Evolutionary conservation across 2,888 invertebrate genomes (phyloP).

Genomic region (Pammene aurita): DNA sequence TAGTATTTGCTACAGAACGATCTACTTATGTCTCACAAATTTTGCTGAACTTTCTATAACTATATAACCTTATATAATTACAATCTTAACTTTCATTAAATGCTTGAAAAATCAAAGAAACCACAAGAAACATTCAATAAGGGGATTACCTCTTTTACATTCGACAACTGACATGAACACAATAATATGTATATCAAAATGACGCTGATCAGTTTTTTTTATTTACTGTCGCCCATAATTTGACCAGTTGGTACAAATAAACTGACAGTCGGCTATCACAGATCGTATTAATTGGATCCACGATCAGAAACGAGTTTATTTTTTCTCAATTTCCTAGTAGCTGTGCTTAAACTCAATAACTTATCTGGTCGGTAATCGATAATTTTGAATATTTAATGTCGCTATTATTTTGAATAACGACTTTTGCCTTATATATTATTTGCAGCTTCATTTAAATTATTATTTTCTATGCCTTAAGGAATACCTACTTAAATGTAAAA

Average conservation of each 20-base stretch:
- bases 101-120: background rate
- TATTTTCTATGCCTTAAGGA: too few species aligned
- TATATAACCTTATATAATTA: too few species aligned
- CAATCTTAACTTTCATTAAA: background rate
- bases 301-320: conserved; percentile 42
- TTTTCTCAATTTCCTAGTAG: conserved; percentile 42
- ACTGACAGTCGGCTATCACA: conserved; percentile 54
- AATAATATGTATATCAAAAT: conserved; percentile 19
- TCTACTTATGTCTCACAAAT: too few species aligned
- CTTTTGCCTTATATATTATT: background rate
- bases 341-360: conserved; percentile 30
- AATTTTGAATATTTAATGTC: conserved; percentile 11
- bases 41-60: too few species aligned
- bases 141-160: conserved; percentile 1
- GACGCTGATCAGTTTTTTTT: conserved; percentile 17
- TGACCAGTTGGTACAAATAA: conserved; percentile 57
- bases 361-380: conserved; percentile 25
- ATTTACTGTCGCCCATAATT: conserved; percentile 47
- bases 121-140: background rate
- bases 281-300: conserved; percentile 43
- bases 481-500: too few species aligned
- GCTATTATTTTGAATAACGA: conserved; percentile 28
- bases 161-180: background rate
- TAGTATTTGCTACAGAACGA: too few species aligned
- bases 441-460: too few species aligned